A percentile compares a stretch with the other conserved stretches of the same genome.
These are phyloP conservation scores for Flexamia atlantica DNA, from an alignment of 2,888 invertebrate species.

Conservation along the genomic window DNA sequence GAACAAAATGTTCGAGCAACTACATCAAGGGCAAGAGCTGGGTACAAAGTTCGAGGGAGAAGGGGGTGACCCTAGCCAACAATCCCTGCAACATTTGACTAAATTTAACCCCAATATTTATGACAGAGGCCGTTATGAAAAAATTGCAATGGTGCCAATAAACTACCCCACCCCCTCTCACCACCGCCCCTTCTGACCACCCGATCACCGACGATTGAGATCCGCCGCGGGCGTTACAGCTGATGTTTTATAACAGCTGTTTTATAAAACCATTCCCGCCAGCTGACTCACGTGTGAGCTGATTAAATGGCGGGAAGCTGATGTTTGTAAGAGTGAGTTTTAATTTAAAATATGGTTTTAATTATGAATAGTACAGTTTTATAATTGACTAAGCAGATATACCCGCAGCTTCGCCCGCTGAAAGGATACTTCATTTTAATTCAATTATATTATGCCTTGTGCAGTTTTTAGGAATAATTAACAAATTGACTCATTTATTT, in stretches of 20 bases:
- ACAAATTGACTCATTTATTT: no score
- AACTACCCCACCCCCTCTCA: constrained; percentile 35
- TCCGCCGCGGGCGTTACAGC: neutral
- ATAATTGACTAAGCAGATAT: no score
- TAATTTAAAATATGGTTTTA: no score
- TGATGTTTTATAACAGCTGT: constrained; percentile 45
- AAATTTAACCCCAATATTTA: constrained; percentile 43
- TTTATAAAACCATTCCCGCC: constrained; percentile 35
- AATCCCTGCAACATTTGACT: constrained; percentile 27
- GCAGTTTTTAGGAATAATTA: no score
- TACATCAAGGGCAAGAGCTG: neutral
- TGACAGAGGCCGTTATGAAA: constrained; percentile 25
- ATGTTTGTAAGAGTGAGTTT: neutral
- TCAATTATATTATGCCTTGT: no score
- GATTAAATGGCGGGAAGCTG: neutral
- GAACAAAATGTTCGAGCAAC: no score
- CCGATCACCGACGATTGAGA: constrained; percentile 23
- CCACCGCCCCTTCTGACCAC: no score
- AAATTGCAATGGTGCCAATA: constrained; percentile 43
- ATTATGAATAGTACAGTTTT: no score
- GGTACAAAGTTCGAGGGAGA: neutral
- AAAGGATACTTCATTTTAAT: no score
- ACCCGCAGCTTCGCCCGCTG: no score
- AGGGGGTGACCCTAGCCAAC: neutral
- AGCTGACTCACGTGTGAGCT: neutral